phyloP scores from a whole-genome alignment of 2,888 invertebrate species.

The Leptopterna dolabrata region DNA sequence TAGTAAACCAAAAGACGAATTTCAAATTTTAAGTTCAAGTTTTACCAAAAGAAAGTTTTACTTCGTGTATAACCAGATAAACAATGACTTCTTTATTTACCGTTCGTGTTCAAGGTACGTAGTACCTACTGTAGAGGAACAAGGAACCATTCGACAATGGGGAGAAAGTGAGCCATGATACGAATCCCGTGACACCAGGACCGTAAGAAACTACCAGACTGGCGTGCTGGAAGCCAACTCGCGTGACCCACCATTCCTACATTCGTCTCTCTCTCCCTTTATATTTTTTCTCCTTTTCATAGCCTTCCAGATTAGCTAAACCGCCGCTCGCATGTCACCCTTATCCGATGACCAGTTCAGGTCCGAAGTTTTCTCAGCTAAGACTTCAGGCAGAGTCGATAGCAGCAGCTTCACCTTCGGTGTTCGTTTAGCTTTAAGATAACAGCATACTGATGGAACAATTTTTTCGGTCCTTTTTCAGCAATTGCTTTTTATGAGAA shows the following conservation, averaged over 20 bases:
- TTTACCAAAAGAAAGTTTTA: no score
- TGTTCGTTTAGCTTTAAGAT: not conserved
- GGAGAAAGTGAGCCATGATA: not conserved
- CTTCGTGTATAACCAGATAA: no score
- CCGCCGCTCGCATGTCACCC: conserved; percentile 18
- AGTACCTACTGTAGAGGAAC: not conserved
- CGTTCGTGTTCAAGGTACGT: no score
- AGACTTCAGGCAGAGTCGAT: conserved; percentile 16
- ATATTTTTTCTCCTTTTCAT: not conserved
- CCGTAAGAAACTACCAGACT: not conserved
- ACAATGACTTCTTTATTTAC: no score
- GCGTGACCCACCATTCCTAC: conserved; percentile 23
- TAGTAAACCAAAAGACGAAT: no score
- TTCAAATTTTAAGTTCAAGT: no score
- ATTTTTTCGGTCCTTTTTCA: not conserved
- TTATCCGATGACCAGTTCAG: not conserved
- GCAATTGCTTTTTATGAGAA: no score
- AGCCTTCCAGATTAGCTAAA: conserved; percentile 29
- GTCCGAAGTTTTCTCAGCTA: not conserved
- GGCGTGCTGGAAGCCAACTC: not conserved
- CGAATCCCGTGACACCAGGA: not conserved
- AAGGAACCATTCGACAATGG: not conserved
- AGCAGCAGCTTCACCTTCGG: not conserved
- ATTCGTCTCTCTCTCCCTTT: not conserved
- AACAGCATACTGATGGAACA: not conserved